Evolutionary conservation across 2,797 vertebrate species (phyloP).

Genomic region (Sebastes umbrosus): DNA sequence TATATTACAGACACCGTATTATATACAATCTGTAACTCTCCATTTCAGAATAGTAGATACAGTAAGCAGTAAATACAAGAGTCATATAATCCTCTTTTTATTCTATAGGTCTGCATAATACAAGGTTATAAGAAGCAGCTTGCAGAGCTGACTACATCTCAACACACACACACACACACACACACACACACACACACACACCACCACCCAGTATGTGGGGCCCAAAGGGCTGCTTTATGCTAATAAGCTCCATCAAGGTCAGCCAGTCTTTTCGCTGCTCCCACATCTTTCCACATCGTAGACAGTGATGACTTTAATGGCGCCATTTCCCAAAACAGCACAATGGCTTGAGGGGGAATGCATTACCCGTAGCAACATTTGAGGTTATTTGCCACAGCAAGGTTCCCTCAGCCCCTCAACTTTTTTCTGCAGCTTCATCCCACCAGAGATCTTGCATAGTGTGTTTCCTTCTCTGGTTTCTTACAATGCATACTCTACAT

Average conservation of each 20-base stretch:
- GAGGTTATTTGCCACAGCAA: conserved; percentile 45
- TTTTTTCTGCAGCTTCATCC: conserved; percentile 34
- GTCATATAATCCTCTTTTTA: conserved; percentile 2
- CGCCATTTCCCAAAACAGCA: conserved; percentile 58
- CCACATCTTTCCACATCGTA: conserved; percentile 53
- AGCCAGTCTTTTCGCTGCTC: conserved; percentile 51
- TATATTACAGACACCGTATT: background rate
- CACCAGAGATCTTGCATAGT: background rate
- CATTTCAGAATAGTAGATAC: background rate
- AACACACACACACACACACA: background rate
- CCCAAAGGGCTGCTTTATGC: conserved; percentile 71
- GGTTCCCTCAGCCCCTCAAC: conserved; percentile 42
- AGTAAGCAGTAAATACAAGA: background rate
- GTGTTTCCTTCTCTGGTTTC: conserved; percentile 8
- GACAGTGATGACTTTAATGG: conserved; percentile 73
- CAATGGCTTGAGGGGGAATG: conserved; percentile 55
- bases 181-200: conserved; percentile 1
- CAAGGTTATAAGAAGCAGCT: conserved; percentile 36
- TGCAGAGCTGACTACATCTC: conserved; percentile 22
- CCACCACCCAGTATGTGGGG: conserved; percentile 29
- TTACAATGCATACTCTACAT: background rate
- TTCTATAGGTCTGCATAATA: conserved; percentile 16
- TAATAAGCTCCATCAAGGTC: conserved; percentile 78
- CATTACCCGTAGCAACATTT: conserved; percentile 50
- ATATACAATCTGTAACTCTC: background rate